Evolutionary conservation across 2,113 vertebrate genomes (phyloP).

Genomic region (Chrysochloris asiatica): DNA sequence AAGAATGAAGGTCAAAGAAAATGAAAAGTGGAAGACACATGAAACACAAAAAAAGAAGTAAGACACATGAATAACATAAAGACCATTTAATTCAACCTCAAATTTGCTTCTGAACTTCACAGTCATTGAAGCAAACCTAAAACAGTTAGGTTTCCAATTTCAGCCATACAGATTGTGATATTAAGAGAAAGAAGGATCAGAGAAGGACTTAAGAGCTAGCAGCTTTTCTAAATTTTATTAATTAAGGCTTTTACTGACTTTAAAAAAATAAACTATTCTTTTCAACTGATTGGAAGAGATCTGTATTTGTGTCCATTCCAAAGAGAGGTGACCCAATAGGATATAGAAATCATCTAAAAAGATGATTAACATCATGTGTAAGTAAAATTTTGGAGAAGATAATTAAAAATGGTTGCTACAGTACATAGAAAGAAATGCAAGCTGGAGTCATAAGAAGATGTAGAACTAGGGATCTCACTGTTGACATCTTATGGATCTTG

Average conservation of each 20-base stretch:
- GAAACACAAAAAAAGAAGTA: not conserved
- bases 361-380: no score
- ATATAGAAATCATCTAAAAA: no score
- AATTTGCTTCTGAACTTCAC: not conserved
- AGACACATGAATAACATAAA: not conserved
- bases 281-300: no score
- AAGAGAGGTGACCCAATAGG: no score
- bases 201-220: not conserved
- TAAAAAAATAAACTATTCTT: not conserved
- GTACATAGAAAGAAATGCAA: no score
- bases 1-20: not conserved
- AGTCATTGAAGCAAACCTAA: not conserved
- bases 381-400: no score
- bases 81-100: not conserved
- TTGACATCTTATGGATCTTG: no score
- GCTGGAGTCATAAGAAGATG: no score
- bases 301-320: no score
- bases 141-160: no score
- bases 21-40: not conserved
- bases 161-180: fast-evolving
- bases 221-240: not conserved
- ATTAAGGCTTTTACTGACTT: not conserved
- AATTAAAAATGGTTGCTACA: no score
- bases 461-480: no score
- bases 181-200: not conserved